Evolutionary conservation across 2,113 vertebrate genomes (phyloP), one percentile per base, ranked within the genome.

Genomic region (Mugil cephalus): DNA sequence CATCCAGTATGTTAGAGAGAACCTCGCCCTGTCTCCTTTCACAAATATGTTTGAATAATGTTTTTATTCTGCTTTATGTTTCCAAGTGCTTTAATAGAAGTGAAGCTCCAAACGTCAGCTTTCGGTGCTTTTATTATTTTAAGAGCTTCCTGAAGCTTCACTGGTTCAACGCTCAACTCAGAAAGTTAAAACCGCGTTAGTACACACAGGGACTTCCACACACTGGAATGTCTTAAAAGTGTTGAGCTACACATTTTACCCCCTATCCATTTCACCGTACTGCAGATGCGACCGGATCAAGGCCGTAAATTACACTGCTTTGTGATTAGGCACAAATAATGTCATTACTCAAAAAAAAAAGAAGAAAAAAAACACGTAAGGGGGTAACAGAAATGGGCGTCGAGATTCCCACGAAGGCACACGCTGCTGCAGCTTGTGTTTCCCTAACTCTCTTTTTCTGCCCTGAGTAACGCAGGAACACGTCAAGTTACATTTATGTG

Each of bases 161-260:
- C 18, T 42, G 18, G 18, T 18, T 72, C 17, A 45, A 47, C 12
- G 47, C 56, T 48, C 38, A 61, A 42, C 24, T 42, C 45, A 53
- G 34, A 42, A 64, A 58, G 54, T 34, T 56, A 39, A 24, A 35
- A 69, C 52, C 63, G 54, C 18, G 19, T 40, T 5, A 40, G 30
- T 62, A 76, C 50, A 76, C 50, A 42, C 45, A 60, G 4, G 72
- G 45, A 50, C 48, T 68, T 58, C 48, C 40, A 77, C 45, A 79
- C 36, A 51, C 11, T 71, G 88, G 86, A 90, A 91, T 90, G 87
- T 91, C 48, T n/a, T 85, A 55, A 64, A 69, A 63, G 46, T 53
- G 50, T 58, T 61, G 51, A 56, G 74, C 74, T 72, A 77, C 58
- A 77, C 2, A 30, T 47, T 61, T 42, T 38, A 15, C 43, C 30